Conservation (phyloP, 2,113 vertebrate species). For the Nibea albiflora region DNA sequence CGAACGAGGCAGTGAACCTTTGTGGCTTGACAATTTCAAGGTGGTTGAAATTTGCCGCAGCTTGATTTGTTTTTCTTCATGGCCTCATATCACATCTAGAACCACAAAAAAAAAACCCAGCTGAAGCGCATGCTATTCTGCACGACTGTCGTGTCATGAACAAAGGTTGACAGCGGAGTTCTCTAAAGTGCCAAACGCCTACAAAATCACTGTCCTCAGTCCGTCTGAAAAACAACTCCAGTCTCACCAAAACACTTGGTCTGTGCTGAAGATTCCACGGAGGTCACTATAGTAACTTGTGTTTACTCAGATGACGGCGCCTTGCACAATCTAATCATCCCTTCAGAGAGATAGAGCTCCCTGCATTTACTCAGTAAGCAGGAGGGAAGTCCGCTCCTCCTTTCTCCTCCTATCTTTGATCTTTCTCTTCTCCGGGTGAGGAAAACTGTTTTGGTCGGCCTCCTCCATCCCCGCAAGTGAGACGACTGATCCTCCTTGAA, state of each 20-base stretch:
- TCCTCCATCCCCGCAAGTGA: conserved; percentile 31
- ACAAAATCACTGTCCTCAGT: conserved; percentile 13
- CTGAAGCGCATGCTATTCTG: neutral
- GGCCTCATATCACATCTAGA: neutral
- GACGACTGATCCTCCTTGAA: conserved; percentile 47
- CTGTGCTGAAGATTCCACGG: conserved; percentile 32
- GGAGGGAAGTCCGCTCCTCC: conserved; percentile 32
- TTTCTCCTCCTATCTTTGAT: conserved; percentile 56
- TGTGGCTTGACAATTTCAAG: neutral
- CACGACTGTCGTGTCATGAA: conserved; percentile 1
- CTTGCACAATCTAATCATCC: conserved; percentile 65
- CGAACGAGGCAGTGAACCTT: neutral
- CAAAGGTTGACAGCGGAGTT: neutral
- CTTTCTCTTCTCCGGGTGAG: conserved; percentile 29
- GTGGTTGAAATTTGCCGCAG: neutral
- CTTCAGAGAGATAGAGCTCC: conserved; percentile 49
- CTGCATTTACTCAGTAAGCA: conserved; percentile 49
- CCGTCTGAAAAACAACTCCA: conserved; percentile 42
- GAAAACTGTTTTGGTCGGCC: conserved; percentile 49
- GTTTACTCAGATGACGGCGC: conserved; percentile 63
- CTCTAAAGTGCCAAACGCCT: conserved; percentile 15
- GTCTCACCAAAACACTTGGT: conserved; percentile 15
- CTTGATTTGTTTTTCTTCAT: conserved; percentile 7
- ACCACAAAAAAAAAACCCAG: neutral
- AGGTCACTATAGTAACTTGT: conserved; percentile 47